Percentiles rank a stretch among this genome's conserved stretches.
phyloP scores from a whole-genome alignment of 1,140 invertebrate genomes.

The Kradibia gibbosae region DNA sequence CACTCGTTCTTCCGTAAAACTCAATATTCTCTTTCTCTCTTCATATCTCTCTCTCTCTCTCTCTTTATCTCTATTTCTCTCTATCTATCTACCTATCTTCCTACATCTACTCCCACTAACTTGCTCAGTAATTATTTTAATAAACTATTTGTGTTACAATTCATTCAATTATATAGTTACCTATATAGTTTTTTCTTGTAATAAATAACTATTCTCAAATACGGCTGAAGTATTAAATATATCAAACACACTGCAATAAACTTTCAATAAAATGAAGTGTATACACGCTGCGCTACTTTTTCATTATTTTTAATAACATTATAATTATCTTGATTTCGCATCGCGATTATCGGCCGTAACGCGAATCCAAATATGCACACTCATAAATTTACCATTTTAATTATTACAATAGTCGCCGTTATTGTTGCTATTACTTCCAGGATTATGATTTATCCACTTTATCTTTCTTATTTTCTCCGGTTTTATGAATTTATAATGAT shows the following conservation, averaged over 20 bases:
- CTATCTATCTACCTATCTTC: constrained; percentile 25
- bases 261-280: constrained; percentile 61
- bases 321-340: constrained; percentile 33
- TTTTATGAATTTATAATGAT: constrained; percentile 35
- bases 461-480: not conserved
- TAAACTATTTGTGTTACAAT: constrained; percentile 48
- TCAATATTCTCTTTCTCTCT: not conserved
- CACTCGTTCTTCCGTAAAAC: constrained; percentile 33
- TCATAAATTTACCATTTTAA: constrained; percentile 47
- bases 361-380: constrained; percentile 37
- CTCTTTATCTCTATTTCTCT: constrained; percentile 48
- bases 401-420: constrained; percentile 25
- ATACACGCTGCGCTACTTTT: constrained; percentile 59
- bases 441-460: constrained; percentile 44
- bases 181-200: constrained; percentile 56
- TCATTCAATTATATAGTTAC: constrained; percentile 54
- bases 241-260: constrained; percentile 66
- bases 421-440: constrained; percentile 48
- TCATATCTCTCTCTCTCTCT: constrained; percentile 18
- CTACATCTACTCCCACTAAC: constrained; percentile 15
- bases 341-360: constrained; percentile 3
- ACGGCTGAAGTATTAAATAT: constrained; percentile 57
- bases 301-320: constrained; percentile 49
- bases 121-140: constrained; percentile 45
- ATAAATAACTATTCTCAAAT: constrained; percentile 49